Conservation (phyloP, 2,888 invertebrate genomes). For the Lagria hirta region DNA sequence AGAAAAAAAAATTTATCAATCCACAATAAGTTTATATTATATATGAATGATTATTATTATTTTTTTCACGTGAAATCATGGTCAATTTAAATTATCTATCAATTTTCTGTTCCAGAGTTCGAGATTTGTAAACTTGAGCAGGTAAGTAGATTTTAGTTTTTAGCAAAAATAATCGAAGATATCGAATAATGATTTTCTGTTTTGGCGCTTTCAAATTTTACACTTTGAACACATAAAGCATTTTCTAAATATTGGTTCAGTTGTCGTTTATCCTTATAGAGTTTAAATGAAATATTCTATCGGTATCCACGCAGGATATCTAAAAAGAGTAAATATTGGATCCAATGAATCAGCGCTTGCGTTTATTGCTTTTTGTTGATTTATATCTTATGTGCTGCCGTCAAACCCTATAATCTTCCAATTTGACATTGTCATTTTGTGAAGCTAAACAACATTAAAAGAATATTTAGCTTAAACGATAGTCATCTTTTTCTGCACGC, state of each 20-base stretch:
- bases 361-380: slow-evolving; percentile 26
- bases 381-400: slow-evolving; percentile 17
- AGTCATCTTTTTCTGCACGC: slow-evolving; percentile 4
- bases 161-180: too few relatives aligned
- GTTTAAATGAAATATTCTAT: slow-evolving; percentile 32
- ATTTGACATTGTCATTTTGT: slow-evolving; percentile 9
- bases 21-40: too few relatives aligned
- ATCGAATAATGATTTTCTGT: too few relatives aligned
- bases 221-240: too few relatives aligned
- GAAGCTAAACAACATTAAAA: slow-evolving; percentile 10
- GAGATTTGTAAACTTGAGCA: too few relatives aligned
- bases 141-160: too few relatives aligned
- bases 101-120: too few relatives aligned
- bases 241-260: slow-evolving; percentile 31
- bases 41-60: too few relatives aligned
- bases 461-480: slow-evolving; percentile 1
- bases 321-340: slow-evolving; percentile 29
- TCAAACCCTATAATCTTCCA: slow-evolving; percentile 9
- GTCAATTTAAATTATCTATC: too few relatives aligned
- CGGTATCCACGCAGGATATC: slow-evolving; percentile 27
- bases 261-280: slow-evolving; percentile 31
- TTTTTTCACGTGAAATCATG: too few relatives aligned
- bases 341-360: slow-evolving; percentile 23
- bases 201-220: too few relatives aligned
- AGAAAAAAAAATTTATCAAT: too few relatives aligned